phyloP scores from a whole-genome alignment of 2,113 vertebrate species.

The Synodontis membranacea region DNA sequence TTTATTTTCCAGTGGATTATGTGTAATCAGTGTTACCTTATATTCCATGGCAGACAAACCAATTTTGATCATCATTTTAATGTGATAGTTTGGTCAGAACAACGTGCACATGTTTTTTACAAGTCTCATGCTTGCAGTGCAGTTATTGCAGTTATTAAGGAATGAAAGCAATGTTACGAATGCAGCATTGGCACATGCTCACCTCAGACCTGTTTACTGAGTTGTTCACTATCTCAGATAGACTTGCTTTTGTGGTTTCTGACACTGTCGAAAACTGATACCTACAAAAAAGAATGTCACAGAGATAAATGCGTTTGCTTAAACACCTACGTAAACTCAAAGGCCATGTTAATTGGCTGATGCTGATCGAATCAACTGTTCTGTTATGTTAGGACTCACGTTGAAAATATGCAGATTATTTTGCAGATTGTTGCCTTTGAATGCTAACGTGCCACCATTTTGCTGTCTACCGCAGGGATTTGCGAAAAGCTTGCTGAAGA shows the following conservation, averaged over 20 bases:
- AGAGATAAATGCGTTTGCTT: too few species aligned
- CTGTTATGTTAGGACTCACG: not conserved
- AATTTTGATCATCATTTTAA: too few species aligned
- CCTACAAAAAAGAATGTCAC: not conserved
- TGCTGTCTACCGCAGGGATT: constrained; percentile 77
- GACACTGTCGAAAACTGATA: not conserved
- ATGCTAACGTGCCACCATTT: not conserved
- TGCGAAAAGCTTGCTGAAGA: constrained; percentile 89
- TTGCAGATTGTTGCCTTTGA: not conserved
- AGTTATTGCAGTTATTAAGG: too few species aligned
- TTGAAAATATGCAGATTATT: not conserved
- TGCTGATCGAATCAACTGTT: not conserved
- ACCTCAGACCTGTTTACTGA: not conserved
- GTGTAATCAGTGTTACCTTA: too few species aligned
- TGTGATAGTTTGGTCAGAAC: too few species aligned
- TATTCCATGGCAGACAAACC: too few species aligned
- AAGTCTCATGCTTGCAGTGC: too few species aligned
- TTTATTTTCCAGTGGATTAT: too few species aligned
- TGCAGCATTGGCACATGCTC: not conserved
- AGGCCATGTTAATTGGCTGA: not conserved
- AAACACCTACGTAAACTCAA: not conserved
- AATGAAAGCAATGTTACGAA: not conserved
- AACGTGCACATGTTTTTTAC: too few species aligned
- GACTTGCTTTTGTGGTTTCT: not conserved
- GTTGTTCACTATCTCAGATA: not conserved